A percentile compares a stretch with the other conserved stretches of the same genome.
These are phyloP conservation scores for Rhogogaster chlorosoma DNA, from an alignment of 2,888 invertebrate genomes.

Conservation along the genomic window DNA sequence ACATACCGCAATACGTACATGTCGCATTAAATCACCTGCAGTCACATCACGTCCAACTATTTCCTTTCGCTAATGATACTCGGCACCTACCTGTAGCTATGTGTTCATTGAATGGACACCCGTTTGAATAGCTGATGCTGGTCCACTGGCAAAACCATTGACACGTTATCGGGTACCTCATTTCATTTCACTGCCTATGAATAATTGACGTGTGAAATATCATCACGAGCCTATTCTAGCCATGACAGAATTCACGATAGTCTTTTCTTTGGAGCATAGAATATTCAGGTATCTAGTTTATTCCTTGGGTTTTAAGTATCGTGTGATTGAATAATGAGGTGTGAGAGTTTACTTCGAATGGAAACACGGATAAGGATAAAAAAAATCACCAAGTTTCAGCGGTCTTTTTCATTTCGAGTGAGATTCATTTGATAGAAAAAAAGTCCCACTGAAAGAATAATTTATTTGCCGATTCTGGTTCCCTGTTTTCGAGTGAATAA, in stretches of 20 bases:
- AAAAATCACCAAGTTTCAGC: neutral
- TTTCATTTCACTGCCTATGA: neutral
- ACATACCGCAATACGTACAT: neutral
- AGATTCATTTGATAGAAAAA: neutral
- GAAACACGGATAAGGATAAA: neutral
- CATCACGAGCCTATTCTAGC: neutral
- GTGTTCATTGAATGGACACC: constrained; percentile 1
- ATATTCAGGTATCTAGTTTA: neutral
- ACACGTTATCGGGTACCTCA: constrained; percentile 3
- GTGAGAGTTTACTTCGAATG: neutral
- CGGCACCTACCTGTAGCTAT: neutral
- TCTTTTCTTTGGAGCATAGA: neutral
- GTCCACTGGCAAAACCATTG: neutral
- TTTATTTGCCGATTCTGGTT: neutral
- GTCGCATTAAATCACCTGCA: neutral
- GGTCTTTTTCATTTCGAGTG: neutral
- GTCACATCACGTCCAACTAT: constrained; percentile 8
- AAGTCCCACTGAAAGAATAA: neutral
- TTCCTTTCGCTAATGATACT: constrained; percentile 24
- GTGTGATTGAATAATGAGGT: neutral
- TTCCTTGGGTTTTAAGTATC: neutral
- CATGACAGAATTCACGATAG: neutral
- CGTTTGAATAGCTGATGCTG: constrained; percentile 13
- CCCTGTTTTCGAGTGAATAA: constrained; percentile 18
- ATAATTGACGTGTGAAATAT: constrained; percentile 1